Base-by-base conservation (phyloP, 2,888 invertebrate species). In the Tridacna gigas region DNA sequence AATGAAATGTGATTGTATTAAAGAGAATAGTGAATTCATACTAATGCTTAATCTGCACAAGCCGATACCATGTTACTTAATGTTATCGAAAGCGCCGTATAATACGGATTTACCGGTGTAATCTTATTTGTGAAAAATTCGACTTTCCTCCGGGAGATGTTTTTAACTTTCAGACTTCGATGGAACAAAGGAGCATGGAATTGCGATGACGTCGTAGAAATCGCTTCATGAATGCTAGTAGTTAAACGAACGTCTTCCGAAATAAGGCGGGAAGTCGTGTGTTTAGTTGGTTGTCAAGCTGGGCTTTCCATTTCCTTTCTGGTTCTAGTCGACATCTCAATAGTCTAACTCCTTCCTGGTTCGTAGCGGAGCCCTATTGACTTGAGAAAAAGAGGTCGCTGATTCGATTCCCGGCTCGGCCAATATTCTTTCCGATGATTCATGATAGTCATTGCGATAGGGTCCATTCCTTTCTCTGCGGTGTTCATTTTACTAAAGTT, bases 171-270 rank as follows among this genome's bases (percentile, higher is more conserved):
- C 56, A 20, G 56, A 56, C 56, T 15, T 56, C 56, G 18, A 20
- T 20, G 56, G 56, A 15, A 56, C 56, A 56, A 56, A 15, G 37
- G 18, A 15, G 56, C 15, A 56, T 56, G 56, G 18, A 15, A 56
- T 56, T 15, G 56, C 56, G 15, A 56, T 56, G 56, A 56, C 56
- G 56, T 56, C 56, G 56, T 9, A 56, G 15, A 56, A 56, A 56
- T 56, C 20, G 56, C 56, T 9, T 56, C 56, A 20, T 56, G 56
- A 56, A 56, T 56, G 56, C 56, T 56, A 15, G 18, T 56, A 20
- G 56, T 56, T 56, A 56, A 56, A 56, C 20, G 56, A 56, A 56
- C 56, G 56, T 56, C 56, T 56, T 56, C 56, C 56, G 56, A 56
- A 56, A 56, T 56, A 56, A 56, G 56, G 56, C 56, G 56, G 56